Percentiles rank a stretch among this genome's conserved stretches.
These are phyloP conservation scores for Drosophila neotestacea DNA, from an alignment of 2,888 invertebrate species.

Conservation along the genomic window DNA sequence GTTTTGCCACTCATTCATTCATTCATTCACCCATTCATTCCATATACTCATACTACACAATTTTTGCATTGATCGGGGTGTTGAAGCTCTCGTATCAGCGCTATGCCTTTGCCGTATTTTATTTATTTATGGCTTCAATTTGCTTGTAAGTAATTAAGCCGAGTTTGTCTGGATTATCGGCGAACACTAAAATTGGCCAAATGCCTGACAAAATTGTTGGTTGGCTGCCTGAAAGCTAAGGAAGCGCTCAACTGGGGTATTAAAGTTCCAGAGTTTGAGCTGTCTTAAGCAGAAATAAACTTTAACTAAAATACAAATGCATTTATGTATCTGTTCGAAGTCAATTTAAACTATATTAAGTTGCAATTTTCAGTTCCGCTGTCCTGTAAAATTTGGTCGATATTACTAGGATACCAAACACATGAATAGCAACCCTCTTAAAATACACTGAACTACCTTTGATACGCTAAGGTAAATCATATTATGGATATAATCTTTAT, in stretches of 20 bases:
- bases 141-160: constrained; percentile 76
- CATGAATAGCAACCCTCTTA: no score
- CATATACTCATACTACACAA: constrained; percentile 4
- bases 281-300: not conserved
- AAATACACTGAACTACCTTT: no score
- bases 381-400: not conserved
- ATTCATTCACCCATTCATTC: constrained; percentile 1
- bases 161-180: constrained; percentile 73
- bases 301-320: not conserved
- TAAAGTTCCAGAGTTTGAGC: not conserved
- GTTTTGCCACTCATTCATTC: constrained; percentile 16
- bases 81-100: constrained; percentile 61
- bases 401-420: no score
- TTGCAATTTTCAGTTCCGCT: no score
- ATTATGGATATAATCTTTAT: no score
- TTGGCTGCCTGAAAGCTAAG: constrained; percentile 35
- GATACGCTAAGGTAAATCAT: no score
- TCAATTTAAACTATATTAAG: no score
- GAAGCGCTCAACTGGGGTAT: not conserved
- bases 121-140: constrained; percentile 78
- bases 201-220: constrained; percentile 49
- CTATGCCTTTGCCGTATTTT: constrained; percentile 46
- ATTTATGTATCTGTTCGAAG: no score
- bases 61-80: constrained; percentile 42
- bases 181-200: constrained; percentile 55